A percentile compares a stretch with the other conserved stretches of the same genome.
phyloP scores from a whole-genome alignment of 1,140 invertebrate genomes.

The Pantala flavescens region DNA sequence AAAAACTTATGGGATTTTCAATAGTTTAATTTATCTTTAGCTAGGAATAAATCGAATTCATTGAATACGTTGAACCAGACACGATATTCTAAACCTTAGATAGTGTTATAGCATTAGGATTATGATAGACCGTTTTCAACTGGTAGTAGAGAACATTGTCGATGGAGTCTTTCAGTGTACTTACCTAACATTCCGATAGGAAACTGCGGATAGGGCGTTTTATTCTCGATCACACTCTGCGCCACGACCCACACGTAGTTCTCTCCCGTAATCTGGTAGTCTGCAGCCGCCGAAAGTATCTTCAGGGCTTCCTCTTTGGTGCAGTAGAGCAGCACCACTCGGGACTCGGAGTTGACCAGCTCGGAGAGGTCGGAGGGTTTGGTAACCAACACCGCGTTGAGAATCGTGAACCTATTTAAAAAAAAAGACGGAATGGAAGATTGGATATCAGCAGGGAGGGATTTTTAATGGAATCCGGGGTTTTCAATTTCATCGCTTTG shows the following conservation, averaged over 20 bases:
- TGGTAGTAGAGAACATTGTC: too few species aligned
- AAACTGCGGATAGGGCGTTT: constrained; percentile 66
- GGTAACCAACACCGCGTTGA: constrained; percentile 72
- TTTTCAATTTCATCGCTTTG: too few species aligned
- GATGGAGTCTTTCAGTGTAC: constrained; percentile 26
- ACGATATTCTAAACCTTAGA: too few species aligned
- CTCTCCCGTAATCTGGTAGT: constrained; percentile 79
- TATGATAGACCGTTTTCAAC: too few species aligned
- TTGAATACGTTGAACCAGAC: too few species aligned
- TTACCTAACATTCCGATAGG: constrained; percentile 88
- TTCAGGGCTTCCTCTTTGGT: constrained; percentile 74
- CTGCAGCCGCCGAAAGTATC: constrained; percentile 68
- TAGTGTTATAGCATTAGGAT: too few species aligned
- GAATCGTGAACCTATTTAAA: constrained; percentile 62
- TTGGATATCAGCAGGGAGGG: background rate
- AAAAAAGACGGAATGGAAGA: constrained; percentile 15
- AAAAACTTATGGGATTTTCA: too few species aligned
- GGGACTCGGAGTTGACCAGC: constrained; percentile 79
- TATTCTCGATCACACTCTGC: constrained; percentile 80
- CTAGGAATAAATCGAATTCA: too few species aligned
- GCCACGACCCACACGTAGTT: constrained; percentile 96
- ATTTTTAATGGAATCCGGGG: too few species aligned
- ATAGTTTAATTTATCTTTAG: too few species aligned
- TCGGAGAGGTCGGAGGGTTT: constrained; percentile 54
- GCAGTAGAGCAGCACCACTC: constrained; percentile 87